Evolutionary conservation across 2,888 invertebrate species (phyloP), one percentile per base, ranked within the genome.

Genomic region (Microplitis deprimator): DNA sequence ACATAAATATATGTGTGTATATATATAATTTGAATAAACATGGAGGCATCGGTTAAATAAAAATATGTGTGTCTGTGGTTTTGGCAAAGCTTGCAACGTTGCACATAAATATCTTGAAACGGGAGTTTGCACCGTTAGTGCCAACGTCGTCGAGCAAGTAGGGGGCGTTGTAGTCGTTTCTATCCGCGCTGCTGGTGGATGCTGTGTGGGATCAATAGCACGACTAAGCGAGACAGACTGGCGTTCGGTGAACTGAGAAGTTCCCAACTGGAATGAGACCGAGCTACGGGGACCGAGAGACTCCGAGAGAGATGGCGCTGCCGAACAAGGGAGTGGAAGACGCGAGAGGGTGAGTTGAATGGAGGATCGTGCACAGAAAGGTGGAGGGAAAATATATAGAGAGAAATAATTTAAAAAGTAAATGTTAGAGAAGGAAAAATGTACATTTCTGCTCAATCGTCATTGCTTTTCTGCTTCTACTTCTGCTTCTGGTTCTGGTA

Each of bases 121-220:
- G 77, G 78, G 50, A 50, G 50, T 50, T 50, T 50, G 50, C 50
- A 50, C 50, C 75, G 76, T 74, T 39, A 41, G 61, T 64, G 17
- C 68, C 61, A 70, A 17, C 71, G 65, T 68, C 71, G 69, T 69
- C 74, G 81, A 82, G 82, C 81, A 82, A 81, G 80, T 84, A 84
- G 84, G 84, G 84, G 84, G 50, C 50, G 50, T 50, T 85, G 88
- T 86, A 86, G 86, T 87, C 88, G 88, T 88, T 89, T 88, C 29
- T 29, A 29, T 29, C 29, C 29, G 29, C 88, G 89, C 88, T 88
- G 88, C 87, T 29, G 87, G 89, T 89, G 88, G 89, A 89, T 89
- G 89, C 89, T 89, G 89, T 89, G 89, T 82, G 89, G 88, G 89
- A 89, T 89, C 89, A 89, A 89, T 89, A 89, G 89, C 89, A 86